Evolutionary conservation across 2,113 vertebrate genomes (phyloP).

Genomic region (Spilogale gracilis): DNA sequence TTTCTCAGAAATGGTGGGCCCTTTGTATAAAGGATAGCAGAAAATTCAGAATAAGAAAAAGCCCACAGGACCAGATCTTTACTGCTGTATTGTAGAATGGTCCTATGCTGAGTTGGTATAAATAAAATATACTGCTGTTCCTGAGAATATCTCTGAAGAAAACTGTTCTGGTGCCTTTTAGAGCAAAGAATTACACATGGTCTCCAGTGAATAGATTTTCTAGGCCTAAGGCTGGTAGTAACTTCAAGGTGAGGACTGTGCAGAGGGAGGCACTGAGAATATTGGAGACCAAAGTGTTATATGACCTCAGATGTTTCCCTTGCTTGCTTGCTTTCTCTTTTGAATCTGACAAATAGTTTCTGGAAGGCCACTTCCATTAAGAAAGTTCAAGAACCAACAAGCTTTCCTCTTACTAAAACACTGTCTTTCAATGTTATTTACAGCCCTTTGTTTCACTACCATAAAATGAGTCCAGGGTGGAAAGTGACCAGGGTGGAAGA

Average conservation of each 20-base stretch:
- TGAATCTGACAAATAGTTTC: conserved; percentile 51
- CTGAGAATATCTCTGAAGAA: neutral
- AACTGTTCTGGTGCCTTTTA: neutral
- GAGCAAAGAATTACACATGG: conserved; percentile 68
- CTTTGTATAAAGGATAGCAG: conserved; percentile 52
- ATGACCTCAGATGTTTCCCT: conserved; percentile 47
- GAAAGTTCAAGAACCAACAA: conserved; percentile 29
- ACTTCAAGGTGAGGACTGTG: conserved; percentile 65
- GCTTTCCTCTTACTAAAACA: neutral
- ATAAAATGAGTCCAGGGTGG: neutral
- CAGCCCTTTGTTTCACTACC: neutral
- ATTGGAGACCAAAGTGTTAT: conserved; percentile 31
- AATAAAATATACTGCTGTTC: neutral
- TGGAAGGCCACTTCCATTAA: neutral
- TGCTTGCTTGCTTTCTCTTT: conserved; percentile 51
- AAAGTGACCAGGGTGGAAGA: neutral
- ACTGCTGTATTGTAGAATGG: neutral
- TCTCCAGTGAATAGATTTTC: conserved; percentile 53
- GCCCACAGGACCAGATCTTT: conserved; percentile 21
- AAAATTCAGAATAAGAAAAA: conserved; percentile 54
- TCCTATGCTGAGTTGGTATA: neutral
- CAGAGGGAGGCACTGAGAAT: conserved; percentile 57
- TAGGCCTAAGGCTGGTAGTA: conserved; percentile 38
- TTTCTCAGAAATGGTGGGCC: conserved; percentile 45
- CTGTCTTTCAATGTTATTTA: neutral